Percentiles rank a stretch among this genome's conserved stretches.
phyloP scores from a whole-genome alignment of 1,140 invertebrate species.

The Lasioglossum albipes region DNA sequence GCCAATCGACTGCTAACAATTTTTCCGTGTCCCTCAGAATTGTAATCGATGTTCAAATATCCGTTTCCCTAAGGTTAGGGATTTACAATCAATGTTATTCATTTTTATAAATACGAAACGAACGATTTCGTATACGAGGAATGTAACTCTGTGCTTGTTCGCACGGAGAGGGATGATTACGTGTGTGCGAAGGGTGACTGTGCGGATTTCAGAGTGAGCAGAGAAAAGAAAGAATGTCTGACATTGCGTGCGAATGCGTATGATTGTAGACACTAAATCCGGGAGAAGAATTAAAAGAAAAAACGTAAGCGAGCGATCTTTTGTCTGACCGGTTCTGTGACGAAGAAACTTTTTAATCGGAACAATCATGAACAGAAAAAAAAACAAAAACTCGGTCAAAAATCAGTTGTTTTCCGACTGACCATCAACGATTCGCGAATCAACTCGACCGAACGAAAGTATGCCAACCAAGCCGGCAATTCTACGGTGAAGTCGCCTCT shows the following conservation, averaged over 20 bases:
- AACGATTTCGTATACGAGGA: background rate
- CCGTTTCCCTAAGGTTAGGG: background rate
- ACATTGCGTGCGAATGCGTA: constrained; percentile 2
- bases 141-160: constrained; percentile 32
- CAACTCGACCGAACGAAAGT: background rate
- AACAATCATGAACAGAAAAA: background rate
- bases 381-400: background rate
- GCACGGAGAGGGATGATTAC: constrained; percentile 20
- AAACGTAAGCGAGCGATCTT: constrained; percentile 32
- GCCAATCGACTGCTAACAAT: constrained; percentile 41
- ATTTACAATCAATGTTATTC: background rate
- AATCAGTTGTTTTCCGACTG: background rate
- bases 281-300: background rate
- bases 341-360: background rate
- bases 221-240: background rate
- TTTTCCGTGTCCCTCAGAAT: constrained; percentile 15
- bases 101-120: background rate
- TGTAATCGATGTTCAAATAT: background rate
- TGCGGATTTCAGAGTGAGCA: background rate
- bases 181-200: background rate
- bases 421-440: background rate
- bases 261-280: constrained; percentile 25
- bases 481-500: background rate
- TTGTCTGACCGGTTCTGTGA: background rate
- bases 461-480: background rate